Percentiles rank a stretch among this genome's conserved stretches.
These are phyloP conservation scores for Chaetura pelagica DNA, from an alignment of 2,113 vertebrate species.

Conservation along the genomic window DNA sequence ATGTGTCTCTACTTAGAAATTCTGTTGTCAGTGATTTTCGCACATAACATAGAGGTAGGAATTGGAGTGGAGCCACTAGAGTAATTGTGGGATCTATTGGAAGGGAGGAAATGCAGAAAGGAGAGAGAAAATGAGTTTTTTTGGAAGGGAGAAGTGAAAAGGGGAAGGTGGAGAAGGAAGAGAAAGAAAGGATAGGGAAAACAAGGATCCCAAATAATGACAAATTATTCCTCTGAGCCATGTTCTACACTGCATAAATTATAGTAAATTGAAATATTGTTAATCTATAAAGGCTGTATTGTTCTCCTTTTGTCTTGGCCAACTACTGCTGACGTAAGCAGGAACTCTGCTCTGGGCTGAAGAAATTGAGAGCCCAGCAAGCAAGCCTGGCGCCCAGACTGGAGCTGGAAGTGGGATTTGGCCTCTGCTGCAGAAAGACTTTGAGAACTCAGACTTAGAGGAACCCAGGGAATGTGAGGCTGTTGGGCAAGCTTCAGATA, in stretches of 20 bases:
- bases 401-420: conserved; percentile 26
- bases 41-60: background rate
- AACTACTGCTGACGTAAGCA: conserved; percentile 16
- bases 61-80: background rate
- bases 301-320: conserved; percentile 29
- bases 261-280: conserved; percentile 49
- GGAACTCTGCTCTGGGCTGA: conserved; percentile 29
- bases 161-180: background rate
- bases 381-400: background rate
- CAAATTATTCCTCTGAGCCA: conserved; percentile 1
- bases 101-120: background rate
- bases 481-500: background rate
- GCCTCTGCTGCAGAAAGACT: conserved; percentile 1
- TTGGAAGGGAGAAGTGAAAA: background rate
- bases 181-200: background rate
- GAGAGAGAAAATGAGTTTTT: background rate
- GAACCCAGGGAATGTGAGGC: background rate
- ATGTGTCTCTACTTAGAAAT: background rate
- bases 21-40: background rate
- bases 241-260: background rate
- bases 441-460: background rate
- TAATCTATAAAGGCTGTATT: conserved; percentile 41
- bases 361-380: background rate
- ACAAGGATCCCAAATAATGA: background rate
- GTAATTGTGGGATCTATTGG: background rate